Evolutionary conservation across 2,113 vertebrate species (phyloP).

Genomic region (Nanorana parkeri): DNA sequence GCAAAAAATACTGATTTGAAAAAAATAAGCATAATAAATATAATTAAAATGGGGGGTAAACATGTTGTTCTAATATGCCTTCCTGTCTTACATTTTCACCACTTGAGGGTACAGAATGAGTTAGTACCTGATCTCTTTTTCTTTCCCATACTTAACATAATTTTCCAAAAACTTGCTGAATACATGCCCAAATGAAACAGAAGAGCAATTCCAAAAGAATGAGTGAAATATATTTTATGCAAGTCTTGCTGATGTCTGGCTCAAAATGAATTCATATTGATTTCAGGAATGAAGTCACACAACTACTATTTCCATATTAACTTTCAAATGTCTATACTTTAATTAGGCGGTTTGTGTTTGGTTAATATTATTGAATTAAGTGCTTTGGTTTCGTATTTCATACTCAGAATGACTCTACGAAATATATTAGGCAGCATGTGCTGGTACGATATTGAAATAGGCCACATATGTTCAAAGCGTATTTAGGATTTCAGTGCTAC

Average conservation of each 20-base stretch:
- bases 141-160: conserved; percentile 27
- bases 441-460: background rate
- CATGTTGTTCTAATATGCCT: conserved; percentile 2
- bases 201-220: conserved; percentile 5
- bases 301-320: conserved; percentile 15
- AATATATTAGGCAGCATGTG: conserved; percentile 1
- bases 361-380: conserved; percentile 52
- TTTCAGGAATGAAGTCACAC: conserved; percentile 33
- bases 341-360: conserved; percentile 34
- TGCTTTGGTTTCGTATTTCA: conserved; percentile 14
- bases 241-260: conserved; percentile 4
- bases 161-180: background rate
- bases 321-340: conserved; percentile 14
- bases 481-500: background rate
- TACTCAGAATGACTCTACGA: background rate
- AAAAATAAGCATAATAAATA: conserved; percentile 11
- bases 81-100: conserved; percentile 14
- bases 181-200: background rate
- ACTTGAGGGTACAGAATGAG: background rate
- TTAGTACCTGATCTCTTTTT: background rate
- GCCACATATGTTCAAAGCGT: background rate
- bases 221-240: background rate
- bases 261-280: conserved; percentile 4
- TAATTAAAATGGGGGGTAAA: conserved; percentile 12
- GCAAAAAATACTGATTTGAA: background rate